These are phyloP conservation scores for Drosophila picticornis DNA, from an alignment of 2,888 invertebrate species.

Conservation along the genomic window DNA sequence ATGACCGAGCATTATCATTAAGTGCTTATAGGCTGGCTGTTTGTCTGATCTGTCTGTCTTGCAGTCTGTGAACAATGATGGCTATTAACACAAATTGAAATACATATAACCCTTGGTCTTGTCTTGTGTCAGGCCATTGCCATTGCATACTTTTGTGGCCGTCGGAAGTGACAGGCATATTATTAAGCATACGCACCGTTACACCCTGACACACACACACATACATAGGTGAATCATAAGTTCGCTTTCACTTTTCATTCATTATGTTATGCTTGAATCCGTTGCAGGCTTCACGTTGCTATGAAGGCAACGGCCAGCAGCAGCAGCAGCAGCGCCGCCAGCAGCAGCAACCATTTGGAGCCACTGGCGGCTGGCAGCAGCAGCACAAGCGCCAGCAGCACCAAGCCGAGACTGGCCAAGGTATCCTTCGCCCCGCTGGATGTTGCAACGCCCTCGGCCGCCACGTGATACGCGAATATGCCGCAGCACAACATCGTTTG, in stretches of 20 bases:
- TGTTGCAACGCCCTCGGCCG: conserved; percentile 67
- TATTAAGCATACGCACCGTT: conserved; percentile 66
- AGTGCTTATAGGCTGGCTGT: conserved; percentile 75
- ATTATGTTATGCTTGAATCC: background rate
- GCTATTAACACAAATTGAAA: conserved; percentile 81
- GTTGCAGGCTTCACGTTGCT: conserved; percentile 68
- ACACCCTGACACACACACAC: conserved; percentile 10
- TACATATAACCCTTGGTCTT: conserved; percentile 34
- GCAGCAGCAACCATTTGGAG: conserved; percentile 51
- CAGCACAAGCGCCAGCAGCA: conserved; percentile 36
- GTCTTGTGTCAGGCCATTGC: conserved; percentile 12
- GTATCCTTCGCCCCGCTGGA: conserved; percentile 83
- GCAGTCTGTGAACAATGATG: conserved; percentile 65
- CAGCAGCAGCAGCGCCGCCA: conserved; percentile 56
- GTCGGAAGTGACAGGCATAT: conserved; percentile 34
- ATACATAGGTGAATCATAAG: conserved; percentile 19
- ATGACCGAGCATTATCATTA: conserved; percentile 81
- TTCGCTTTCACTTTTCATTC: conserved; percentile 24
- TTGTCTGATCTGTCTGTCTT: conserved; percentile 3
- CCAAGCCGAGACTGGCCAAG: conserved; percentile 78
- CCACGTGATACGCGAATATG: conserved; percentile 83
- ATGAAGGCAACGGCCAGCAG: conserved; percentile 82
- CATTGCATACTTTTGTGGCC: conserved; percentile 24
- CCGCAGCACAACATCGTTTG: conserved; percentile 91
- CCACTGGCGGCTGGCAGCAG: conserved; percentile 58